Evolutionary conservation across 2,888 invertebrate genomes (phyloP).

Genomic region (Pollenia amentaria): DNA sequence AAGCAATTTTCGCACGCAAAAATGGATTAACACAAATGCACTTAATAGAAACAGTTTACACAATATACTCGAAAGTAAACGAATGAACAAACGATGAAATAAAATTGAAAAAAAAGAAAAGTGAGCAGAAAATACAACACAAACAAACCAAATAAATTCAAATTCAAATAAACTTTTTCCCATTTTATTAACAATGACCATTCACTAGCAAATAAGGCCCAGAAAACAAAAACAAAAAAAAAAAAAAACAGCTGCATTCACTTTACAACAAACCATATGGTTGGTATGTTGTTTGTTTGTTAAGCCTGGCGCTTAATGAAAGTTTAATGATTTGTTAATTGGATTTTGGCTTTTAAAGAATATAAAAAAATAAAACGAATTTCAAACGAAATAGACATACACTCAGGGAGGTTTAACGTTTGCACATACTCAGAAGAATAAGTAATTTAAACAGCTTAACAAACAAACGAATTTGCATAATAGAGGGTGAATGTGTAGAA

Average conservation of each 20-base stretch:
- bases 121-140: neutral
- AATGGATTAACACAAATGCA: slow-evolving; percentile 65
- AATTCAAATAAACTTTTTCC: slow-evolving; percentile 56
- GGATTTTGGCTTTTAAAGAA: slow-evolving; percentile 82
- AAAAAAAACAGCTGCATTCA: neutral
- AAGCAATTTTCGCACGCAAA: slow-evolving; percentile 73
- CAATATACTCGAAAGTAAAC: slow-evolving; percentile 40
- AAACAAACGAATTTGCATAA: slow-evolving; percentile 65
- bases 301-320: slow-evolving; percentile 82
- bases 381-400: slow-evolving; percentile 25
- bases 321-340: slow-evolving; percentile 85
- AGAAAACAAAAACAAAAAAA: slow-evolving; percentile 26
- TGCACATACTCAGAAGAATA: slow-evolving; percentile 20
- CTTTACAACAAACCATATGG: slow-evolving; percentile 39
- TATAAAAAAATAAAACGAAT: neutral
- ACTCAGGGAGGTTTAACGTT: slow-evolving; percentile 43
- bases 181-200: slow-evolving; percentile 51
- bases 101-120: slow-evolving; percentile 18
- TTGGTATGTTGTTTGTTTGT: slow-evolving; percentile 68
- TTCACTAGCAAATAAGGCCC: slow-evolving; percentile 2
- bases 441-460: slow-evolving; percentile 58
- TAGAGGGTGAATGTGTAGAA: neutral
- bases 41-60: slow-evolving; percentile 49
- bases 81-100: slow-evolving; percentile 35
- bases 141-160: slow-evolving; percentile 47